These are phyloP conservation scores for Zygothrica quintamaculata DNA, from an alignment of 2,888 invertebrate genomes.

Conservation along the genomic window DNA sequence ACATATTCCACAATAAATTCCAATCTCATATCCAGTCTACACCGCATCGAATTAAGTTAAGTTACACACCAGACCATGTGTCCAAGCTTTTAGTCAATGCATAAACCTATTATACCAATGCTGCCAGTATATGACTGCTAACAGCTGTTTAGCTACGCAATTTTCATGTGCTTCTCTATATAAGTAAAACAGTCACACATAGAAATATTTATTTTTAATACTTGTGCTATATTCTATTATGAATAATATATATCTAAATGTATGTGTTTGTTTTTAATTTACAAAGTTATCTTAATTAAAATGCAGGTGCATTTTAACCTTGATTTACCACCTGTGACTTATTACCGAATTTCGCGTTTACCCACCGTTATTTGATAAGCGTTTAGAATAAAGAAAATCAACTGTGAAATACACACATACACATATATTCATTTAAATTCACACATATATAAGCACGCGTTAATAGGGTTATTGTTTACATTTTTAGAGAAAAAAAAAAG, in stretches of 20 bases:
- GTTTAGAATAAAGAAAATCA: conserved; percentile 22
- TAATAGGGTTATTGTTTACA: conserved; percentile 21
- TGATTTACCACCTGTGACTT: background rate
- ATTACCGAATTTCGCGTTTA: background rate
- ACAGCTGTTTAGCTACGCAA: no score
- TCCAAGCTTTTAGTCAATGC: background rate
- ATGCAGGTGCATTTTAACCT: background rate
- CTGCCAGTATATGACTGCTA: conserved; percentile 21
- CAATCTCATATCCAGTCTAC: conserved; percentile 31
- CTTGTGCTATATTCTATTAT: background rate
- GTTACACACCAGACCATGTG: conserved; percentile 25
- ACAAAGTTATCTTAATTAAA: conserved; percentile 11
- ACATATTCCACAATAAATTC: conserved; percentile 14
- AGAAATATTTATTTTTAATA: conserved; percentile 10
- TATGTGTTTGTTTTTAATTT: conserved; percentile 29
- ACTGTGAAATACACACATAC: background rate
- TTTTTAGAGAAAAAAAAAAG: background rate
- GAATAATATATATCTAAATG: background rate
- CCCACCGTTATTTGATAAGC: no score
- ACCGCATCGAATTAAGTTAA: conserved; percentile 18
- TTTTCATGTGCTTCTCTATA: no score
- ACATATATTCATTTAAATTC: background rate
- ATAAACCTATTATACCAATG: background rate
- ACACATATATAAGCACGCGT: background rate
- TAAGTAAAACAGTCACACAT: no score